Conservation (phyloP, 2,888 invertebrate species). For the Apamea anceps region DNA sequence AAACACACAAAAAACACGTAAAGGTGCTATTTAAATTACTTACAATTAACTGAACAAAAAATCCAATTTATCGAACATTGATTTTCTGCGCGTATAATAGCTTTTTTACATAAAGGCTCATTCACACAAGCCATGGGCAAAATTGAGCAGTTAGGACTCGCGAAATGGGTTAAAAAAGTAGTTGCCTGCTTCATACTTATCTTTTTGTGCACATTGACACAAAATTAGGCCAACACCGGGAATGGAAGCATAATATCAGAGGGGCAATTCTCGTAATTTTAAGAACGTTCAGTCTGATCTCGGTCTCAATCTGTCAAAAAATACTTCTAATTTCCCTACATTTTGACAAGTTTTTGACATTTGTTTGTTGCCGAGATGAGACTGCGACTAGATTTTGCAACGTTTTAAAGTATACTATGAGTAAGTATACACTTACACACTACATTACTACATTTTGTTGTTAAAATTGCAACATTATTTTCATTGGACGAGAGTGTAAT, state of each 20-base stretch:
- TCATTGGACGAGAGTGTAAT: not conserved
- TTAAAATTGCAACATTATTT: not conserved
- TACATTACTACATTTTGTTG: too few species aligned
- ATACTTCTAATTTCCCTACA: too few species aligned
- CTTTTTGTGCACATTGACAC: not conserved
- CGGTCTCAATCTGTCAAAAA: too few species aligned
- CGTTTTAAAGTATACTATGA: too few species aligned
- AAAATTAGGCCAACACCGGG: slow-evolving; percentile 17
- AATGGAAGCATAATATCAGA: not conserved
- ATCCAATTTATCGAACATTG: not conserved
- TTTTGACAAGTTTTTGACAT: too few species aligned
- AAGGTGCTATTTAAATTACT: not conserved
- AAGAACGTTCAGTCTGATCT: too few species aligned
- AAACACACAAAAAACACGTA: too few species aligned
- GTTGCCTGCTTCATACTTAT: not conserved
- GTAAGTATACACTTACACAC: too few species aligned
- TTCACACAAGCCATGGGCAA: not conserved
- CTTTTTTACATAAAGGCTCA: not conserved
- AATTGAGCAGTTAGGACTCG: not conserved
- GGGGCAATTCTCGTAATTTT: too few species aligned
- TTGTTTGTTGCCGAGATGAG: too few species aligned
- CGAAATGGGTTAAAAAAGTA: not conserved
- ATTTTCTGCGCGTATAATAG: not conserved
- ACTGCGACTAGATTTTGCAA: too few species aligned
- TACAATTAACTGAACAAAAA: not conserved